These are phyloP conservation scores for Eubucco bourcierii DNA, from an alignment of 2,113 vertebrate species.

Conservation along the genomic window DNA sequence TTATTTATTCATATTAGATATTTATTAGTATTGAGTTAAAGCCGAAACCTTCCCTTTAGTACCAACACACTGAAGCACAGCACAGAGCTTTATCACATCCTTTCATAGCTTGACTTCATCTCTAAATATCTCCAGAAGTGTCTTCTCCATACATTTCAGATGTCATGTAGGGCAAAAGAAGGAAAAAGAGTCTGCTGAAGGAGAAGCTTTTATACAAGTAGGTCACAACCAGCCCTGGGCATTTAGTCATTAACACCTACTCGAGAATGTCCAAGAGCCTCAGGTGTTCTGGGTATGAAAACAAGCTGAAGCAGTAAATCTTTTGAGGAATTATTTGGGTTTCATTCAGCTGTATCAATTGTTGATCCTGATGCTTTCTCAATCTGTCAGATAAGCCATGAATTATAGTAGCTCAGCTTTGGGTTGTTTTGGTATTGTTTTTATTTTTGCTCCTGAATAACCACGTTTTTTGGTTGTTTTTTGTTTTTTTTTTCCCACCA, in stretches of 20 bases:
- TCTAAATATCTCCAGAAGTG: not conserved
- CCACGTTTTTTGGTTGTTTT: not conserved
- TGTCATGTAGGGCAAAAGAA: fast-evolving
- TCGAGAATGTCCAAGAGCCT: not conserved
- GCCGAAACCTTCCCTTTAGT: not conserved
- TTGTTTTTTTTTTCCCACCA: not conserved
- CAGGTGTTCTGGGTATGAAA: not conserved
- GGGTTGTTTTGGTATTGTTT: not conserved
- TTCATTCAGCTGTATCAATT: not conserved
- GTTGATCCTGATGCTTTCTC: not conserved
- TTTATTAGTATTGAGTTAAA: too few relatives aligned
- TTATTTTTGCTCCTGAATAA: not conserved
- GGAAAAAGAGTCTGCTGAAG: fast-evolving
- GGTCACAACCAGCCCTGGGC: not conserved
- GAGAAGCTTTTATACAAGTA: not conserved
- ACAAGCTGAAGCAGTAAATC: not conserved
- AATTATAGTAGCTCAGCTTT: not conserved
- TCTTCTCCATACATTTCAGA: not conserved
- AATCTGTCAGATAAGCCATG: not conserved
- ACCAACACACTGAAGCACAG: fast-evolving
- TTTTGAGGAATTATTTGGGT: not conserved
- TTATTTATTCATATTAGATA: too few relatives aligned
- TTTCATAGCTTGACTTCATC: not conserved
- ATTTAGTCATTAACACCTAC: not conserved
- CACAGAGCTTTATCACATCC: not conserved